A percentile compares a stretch with the other conserved stretches of the same genome.
Evolutionary conservation across 2,113 vertebrate genomes (phyloP).

Genomic region (Trachemys scripta): DNA sequence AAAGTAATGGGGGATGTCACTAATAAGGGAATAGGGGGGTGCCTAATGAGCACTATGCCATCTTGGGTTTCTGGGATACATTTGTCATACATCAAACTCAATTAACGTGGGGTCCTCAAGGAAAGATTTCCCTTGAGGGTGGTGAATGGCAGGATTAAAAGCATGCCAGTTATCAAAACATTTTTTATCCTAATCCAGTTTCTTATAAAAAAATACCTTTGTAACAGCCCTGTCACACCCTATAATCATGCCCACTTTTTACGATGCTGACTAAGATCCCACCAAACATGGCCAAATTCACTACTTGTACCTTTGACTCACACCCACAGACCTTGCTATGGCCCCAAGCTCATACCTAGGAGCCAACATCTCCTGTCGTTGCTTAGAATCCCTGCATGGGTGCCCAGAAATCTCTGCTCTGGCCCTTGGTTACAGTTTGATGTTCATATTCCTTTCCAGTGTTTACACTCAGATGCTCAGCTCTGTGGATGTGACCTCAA

Average conservation of each 20-base stretch:
- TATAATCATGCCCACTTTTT: not conserved
- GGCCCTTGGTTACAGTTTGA: conserved; percentile 61
- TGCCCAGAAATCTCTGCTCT: conserved; percentile 20
- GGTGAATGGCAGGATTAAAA: conserved; percentile 35
- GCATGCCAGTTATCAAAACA: conserved; percentile 22
- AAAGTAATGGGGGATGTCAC: not conserved
- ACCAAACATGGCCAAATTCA: not conserved
- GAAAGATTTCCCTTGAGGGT: conserved; percentile 17
- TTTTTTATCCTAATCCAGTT: not conserved
- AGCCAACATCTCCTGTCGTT: not conserved
- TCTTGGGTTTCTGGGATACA: not conserved
- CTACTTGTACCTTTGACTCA: not conserved
- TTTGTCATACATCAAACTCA: not conserved
- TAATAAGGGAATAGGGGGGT: not conserved
- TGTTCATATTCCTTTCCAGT: conserved; percentile 24
- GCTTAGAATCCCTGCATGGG: not conserved
- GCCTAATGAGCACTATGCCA: not conserved
- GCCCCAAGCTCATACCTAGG: not conserved
- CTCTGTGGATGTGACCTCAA: conserved; percentile 41
- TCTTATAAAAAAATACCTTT: not conserved
- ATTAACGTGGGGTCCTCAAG: not conserved
- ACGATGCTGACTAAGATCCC: not conserved
- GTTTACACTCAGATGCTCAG: not conserved
- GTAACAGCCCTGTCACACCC: conserved; percentile 2
- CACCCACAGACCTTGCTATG: not conserved